Evolutionary conservation across 1,140 invertebrate species (phyloP).

Genomic region (Planococcus citri): DNA sequence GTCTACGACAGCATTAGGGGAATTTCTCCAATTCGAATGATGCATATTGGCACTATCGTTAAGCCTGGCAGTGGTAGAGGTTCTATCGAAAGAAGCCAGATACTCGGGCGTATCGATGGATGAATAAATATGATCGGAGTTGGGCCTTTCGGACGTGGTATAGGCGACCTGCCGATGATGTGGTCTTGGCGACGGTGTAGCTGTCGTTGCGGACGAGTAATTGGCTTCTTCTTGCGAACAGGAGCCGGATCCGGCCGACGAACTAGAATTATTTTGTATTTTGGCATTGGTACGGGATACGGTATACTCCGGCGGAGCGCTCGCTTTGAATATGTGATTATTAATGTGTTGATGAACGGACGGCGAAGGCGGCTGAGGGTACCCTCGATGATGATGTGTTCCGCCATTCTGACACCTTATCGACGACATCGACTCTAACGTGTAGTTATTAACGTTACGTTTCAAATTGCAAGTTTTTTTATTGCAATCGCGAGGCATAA

Average conservation of each 20-base stretch:
- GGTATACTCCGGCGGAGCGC: conserved; percentile 29
- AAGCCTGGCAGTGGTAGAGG: neutral
- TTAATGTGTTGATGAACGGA: conserved; percentile 33
- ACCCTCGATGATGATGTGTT: conserved; percentile 38
- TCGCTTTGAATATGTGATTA: conserved; percentile 38
- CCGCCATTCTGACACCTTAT: conserved; percentile 32
- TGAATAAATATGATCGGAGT: conserved; percentile 75
- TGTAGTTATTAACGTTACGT: conserved; percentile 65
- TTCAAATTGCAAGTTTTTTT: conserved; percentile 37
- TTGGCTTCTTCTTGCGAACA: conserved; percentile 31
- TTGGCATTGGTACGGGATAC: conserved; percentile 26
- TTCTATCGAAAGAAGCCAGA: neutral
- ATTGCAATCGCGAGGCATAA: conserved; percentile 55
- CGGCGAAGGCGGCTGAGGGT: conserved; percentile 37
- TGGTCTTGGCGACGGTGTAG: conserved; percentile 47
- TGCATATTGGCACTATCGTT: neutral
- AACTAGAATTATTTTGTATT: conserved; percentile 36
- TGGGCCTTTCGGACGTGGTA: conserved; percentile 43
- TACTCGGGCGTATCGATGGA: conserved; percentile 61
- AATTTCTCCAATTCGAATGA: neutral
- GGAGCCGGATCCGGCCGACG: conserved; percentile 23
- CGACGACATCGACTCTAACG: conserved; percentile 46
- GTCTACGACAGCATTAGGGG: neutral
- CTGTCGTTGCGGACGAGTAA: conserved; percentile 48
- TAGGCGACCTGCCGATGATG: conserved; percentile 41